phyloP scores from a whole-genome alignment of 1,140 invertebrate species.

The Leptinotarsa lineolata region DNA sequence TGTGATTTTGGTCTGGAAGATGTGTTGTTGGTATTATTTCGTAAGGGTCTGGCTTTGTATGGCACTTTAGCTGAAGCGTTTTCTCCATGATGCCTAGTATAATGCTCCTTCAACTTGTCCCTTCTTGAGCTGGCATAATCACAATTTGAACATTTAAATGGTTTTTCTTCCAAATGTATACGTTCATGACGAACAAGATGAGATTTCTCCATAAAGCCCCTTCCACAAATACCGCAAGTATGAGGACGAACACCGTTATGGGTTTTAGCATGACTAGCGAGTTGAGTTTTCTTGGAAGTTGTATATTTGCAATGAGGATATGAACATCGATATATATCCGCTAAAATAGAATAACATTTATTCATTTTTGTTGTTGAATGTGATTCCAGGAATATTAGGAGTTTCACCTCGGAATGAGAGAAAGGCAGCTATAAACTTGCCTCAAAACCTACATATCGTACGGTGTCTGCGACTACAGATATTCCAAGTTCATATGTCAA shows the following conservation, averaged over 20 bases:
- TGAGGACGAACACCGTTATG: slow-evolving; percentile 68
- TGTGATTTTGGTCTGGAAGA: slow-evolving; percentile 28
- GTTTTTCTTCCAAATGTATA: slow-evolving; percentile 67
- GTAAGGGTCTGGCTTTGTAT: slow-evolving; percentile 58
- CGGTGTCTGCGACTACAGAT: too few species aligned
- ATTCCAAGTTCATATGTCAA: too few species aligned
- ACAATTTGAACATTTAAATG: slow-evolving; percentile 66
- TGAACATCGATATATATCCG: slow-evolving; percentile 60
- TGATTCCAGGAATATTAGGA: too few species aligned
- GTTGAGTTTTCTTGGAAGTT: slow-evolving; percentile 69
- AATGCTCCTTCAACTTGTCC: slow-evolving; percentile 73
- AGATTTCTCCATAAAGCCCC: slow-evolving; percentile 70
- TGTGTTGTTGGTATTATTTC: slow-evolving; percentile 36
- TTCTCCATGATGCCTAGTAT: slow-evolving; percentile 65
- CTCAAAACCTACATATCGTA: too few species aligned
- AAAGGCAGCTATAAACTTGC: too few species aligned
- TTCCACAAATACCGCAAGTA: slow-evolving; percentile 65
- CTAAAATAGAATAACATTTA: slow-evolving; percentile 43
- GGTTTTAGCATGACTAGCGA: slow-evolving; percentile 67
- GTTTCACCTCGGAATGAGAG: too few species aligned
- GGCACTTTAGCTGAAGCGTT: slow-evolving; percentile 60
- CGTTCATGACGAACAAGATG: slow-evolving; percentile 68
- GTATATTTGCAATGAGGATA: slow-evolving; percentile 68
- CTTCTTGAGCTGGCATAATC: slow-evolving; percentile 68
- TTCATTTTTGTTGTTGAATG: too few species aligned